phyloP scores from a whole-genome alignment of 2,888 invertebrate species.

The Diadegma fenestrale region DNA sequence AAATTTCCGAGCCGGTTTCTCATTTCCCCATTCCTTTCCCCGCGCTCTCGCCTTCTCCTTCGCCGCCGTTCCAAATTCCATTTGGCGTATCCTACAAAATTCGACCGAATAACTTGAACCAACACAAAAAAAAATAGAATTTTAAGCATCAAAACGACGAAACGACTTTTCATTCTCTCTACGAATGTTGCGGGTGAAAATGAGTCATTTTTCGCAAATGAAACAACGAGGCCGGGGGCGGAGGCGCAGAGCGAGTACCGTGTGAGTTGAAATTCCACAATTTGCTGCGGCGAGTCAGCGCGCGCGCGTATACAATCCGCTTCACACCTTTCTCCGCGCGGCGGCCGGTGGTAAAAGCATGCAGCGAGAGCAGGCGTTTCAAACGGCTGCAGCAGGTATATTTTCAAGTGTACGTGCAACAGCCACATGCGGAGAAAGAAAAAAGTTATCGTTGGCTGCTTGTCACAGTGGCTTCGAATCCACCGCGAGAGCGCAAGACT shows the following conservation, averaged over 20 bases:
- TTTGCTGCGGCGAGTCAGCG: constrained; percentile 11
- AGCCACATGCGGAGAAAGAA: neutral
- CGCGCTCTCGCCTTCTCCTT: neutral
- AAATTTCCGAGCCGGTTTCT: constrained; percentile 65
- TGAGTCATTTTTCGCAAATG: constrained; percentile 5
- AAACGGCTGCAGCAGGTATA: constrained; percentile 16
- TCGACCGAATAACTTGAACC: neutral
- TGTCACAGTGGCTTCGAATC: constrained; percentile 54
- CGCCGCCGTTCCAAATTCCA: neutral
- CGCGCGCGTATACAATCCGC: too few species aligned
- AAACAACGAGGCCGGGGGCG: constrained; percentile 9
- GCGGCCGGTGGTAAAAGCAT: neutral
- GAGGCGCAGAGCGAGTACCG: neutral
- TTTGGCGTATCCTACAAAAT: neutral
- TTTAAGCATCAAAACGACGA: neutral
- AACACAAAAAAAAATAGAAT: neutral
- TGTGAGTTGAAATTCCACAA: constrained; percentile 41
- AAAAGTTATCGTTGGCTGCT: constrained; percentile 2
- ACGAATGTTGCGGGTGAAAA: too few species aligned
- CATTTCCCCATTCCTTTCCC: constrained; percentile 2
- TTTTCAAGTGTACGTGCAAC: constrained; percentile 23
- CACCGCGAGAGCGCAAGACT: constrained; percentile 49
- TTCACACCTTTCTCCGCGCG: constrained; percentile 27
- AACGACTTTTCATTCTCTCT: too few species aligned
- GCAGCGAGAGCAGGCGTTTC: neutral